These are phyloP conservation scores for Aphelenchoides besseyi DNA, from an alignment of 1,140 invertebrate genomes.

Conservation along the genomic window DNA sequence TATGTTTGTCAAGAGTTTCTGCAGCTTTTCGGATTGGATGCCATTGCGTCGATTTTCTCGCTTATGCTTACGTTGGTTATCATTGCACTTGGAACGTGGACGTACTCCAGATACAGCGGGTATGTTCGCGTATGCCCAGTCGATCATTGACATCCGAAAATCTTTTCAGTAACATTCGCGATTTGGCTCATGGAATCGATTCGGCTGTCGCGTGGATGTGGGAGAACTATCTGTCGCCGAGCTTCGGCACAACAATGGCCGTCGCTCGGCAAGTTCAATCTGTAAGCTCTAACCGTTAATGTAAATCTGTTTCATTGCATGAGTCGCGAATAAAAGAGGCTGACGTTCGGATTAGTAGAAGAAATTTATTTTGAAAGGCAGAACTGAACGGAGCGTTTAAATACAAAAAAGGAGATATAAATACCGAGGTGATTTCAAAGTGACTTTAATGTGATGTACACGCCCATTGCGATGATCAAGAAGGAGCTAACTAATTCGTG, in stretches of 20 bases:
- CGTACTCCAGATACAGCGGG: conserved; percentile 58
- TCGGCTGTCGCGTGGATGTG: conserved; percentile 40
- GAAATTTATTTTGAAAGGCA: not conserved
- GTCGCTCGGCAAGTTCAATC: conserved; percentile 9
- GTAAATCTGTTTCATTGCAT: no score
- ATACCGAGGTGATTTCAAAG: no score
- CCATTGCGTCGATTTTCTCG: conserved; percentile 54
- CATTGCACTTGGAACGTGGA: conserved; percentile 48
- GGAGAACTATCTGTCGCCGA: conserved; percentile 38
- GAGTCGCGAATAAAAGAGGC: no score
- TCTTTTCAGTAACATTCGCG: conserved; percentile 16
- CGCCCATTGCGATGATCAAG: not conserved
- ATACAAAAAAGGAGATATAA: not conserved
- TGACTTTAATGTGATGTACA: no score
- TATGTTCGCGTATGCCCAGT: conserved; percentile 45
- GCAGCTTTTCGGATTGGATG: conserved; percentile 55
- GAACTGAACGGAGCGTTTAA: not conserved
- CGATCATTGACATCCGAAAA: no score
- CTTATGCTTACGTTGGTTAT: conserved; percentile 51
- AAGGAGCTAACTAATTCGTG: not conserved
- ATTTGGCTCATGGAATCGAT: conserved; percentile 28
- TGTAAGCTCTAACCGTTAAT: no score
- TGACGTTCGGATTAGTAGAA: not conserved
- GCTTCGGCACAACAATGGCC: conserved; percentile 5
- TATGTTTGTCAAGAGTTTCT: conserved; percentile 62